A percentile compares a stretch with the other conserved stretches of the same genome.
Evolutionary conservation across 37 sponge, comb jelly and placozoan species (phyloP).

Genomic region (Lycopodina hypogea): DNA sequence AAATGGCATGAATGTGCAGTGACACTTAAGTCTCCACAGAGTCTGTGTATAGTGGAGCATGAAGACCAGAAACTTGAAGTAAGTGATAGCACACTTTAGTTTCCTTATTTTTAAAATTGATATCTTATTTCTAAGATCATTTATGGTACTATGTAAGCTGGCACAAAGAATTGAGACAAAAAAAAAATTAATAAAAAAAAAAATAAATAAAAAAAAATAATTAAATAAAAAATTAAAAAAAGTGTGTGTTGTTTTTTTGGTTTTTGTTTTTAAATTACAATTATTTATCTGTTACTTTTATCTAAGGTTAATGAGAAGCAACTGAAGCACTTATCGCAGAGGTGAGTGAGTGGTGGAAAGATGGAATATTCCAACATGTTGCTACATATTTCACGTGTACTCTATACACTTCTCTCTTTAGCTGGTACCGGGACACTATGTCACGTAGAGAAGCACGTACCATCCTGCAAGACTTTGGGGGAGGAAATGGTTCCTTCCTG

Average conservation of each 20-base stretch:
- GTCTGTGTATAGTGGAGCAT: slow-evolving; percentile 50
- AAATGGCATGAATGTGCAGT: slow-evolving; percentile 74
- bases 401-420: neutral
- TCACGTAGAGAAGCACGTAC: slow-evolving; percentile 64
- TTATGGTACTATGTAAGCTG: too few relatives aligned
- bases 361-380: neutral
- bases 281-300: neutral
- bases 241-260: too few relatives aligned
- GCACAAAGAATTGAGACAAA: too few relatives aligned
- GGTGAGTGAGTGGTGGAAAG: slow-evolving; percentile 22
- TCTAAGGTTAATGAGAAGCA: slow-evolving; percentile 62
- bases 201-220: neutral
- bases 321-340: slow-evolving; percentile 54
- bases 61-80: slow-evolving; percentile 71
- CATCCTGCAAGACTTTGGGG: slow-evolving; percentile 65
- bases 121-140: too few relatives aligned
- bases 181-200: neutral
- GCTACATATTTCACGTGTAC: neutral
- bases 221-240: neutral
- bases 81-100: neutral
- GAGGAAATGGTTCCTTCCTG: slow-evolving; percentile 73
- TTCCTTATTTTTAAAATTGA: neutral
- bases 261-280: neutral
- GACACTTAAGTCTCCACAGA: slow-evolving; percentile 40
- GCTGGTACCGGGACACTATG: slow-evolving; percentile 74